phyloP scores from a whole-genome alignment of 2,888 invertebrate genomes.

The Slavum lentiscoides region DNA sequence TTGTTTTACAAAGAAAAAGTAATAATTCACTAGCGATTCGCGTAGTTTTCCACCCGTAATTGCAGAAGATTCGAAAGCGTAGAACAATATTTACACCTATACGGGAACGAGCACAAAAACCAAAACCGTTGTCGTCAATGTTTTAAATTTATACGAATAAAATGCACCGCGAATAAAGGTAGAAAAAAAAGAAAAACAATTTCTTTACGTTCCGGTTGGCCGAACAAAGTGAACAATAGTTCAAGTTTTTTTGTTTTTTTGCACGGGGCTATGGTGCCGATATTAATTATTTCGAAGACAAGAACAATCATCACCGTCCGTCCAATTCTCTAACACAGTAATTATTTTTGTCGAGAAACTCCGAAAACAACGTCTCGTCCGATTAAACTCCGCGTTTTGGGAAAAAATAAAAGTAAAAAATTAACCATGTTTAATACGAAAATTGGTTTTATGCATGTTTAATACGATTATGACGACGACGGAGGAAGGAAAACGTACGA shows the following conservation, averaged over 20 bases:
- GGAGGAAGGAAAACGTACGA: no score
- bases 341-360: not conserved
- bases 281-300: not conserved
- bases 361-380: no score
- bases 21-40: not conserved
- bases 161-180: not conserved
- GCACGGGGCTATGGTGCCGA: no score
- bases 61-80: constrained; percentile 2
- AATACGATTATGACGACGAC: no score
- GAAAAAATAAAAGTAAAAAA: not conserved
- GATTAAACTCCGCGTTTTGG: no score
- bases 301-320: not conserved
- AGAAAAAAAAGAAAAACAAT: no score
- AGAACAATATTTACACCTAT: constrained; percentile 13
- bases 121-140: not conserved
- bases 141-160: not conserved
- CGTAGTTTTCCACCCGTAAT: not conserved
- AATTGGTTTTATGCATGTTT: no score
- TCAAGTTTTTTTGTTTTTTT: constrained; percentile 11
- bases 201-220: constrained; percentile 28
- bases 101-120: not conserved
- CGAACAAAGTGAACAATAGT: constrained; percentile 27
- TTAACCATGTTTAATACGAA: not conserved
- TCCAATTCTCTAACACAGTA: not conserved
- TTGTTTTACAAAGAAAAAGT: not conserved